These are phyloP conservation scores for Rhopalosiphum nymphaeae DNA, from an alignment of 2,888 invertebrate genomes.

Conservation along the genomic window DNA sequence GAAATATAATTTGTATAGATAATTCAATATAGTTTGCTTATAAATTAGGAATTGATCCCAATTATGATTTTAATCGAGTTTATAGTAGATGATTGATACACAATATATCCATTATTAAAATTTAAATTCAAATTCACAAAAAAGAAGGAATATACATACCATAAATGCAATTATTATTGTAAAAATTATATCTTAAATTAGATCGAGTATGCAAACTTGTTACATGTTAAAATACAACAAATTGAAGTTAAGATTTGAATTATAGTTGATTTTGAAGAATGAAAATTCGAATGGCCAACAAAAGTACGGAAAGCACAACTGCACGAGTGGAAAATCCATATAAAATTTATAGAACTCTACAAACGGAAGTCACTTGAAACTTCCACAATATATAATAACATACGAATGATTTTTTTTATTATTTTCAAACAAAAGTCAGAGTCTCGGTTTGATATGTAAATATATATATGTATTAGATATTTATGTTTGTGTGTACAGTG, in stretches of 20 bases:
- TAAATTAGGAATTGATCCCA: too few relatives aligned
- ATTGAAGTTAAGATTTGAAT: conserved; percentile 19
- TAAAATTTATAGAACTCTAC: conserved; percentile 4
- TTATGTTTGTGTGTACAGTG: background rate
- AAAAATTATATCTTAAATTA: background rate
- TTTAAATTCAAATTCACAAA: too few relatives aligned
- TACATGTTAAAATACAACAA: background rate
- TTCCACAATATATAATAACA: conserved; percentile 39
- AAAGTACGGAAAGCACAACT: background rate
- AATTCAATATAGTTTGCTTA: too few relatives aligned
- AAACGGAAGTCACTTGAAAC: conserved; percentile 40
- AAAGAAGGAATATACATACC: too few relatives aligned
- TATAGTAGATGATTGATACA: too few relatives aligned
- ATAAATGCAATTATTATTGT: background rate
- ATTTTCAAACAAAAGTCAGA: conserved; percentile 33
- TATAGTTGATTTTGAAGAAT: background rate
- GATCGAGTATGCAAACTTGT: background rate
- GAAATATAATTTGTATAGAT: too few relatives aligned
- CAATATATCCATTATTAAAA: too few relatives aligned
- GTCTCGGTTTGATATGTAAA: conserved; percentile 34
- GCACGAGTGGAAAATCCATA: background rate
- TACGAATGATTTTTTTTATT: conserved; percentile 2
- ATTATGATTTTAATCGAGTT: too few relatives aligned
- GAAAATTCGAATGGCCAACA: background rate
- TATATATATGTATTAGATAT: conserved; percentile 25